Conservation (phyloP, 2,113 vertebrate species). For the Ceuthmochares aereus region DNA sequence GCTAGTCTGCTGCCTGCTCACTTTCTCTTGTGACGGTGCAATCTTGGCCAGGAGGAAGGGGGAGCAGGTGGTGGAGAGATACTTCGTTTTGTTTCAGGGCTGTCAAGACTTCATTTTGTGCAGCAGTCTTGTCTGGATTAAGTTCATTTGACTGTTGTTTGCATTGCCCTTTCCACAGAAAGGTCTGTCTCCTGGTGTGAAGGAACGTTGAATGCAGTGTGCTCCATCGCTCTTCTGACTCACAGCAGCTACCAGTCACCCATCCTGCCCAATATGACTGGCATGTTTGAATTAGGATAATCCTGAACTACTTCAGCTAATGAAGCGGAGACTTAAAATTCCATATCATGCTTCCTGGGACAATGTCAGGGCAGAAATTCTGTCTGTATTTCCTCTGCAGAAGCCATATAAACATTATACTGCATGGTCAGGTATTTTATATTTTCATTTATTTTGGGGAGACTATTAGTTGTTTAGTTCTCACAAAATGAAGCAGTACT, state of each 20-base stretch:
- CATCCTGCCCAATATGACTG: background rate
- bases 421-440: background rate
- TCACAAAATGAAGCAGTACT: background rate
- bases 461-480: background rate
- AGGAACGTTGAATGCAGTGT: background rate
- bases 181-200: background rate
- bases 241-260: background rate
- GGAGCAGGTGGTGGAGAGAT: background rate
- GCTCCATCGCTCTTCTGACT: background rate
- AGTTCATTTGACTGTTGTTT: background rate
- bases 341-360: accelerated
- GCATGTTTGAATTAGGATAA: background rate
- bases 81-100: background rate
- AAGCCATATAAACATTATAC: background rate
- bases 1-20: accelerated
- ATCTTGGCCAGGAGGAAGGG: background rate
- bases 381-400: background rate
- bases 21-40: background rate
- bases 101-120: background rate
- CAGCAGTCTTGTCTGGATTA: background rate
- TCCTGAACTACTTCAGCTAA: background rate
- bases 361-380: background rate
- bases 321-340: background rate
- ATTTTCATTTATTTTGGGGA: background rate
- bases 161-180: background rate